Conservation (phyloP, 53 echinoderm and acorn worm genomes). For the Mesocentrotus franciscanus region DNA sequence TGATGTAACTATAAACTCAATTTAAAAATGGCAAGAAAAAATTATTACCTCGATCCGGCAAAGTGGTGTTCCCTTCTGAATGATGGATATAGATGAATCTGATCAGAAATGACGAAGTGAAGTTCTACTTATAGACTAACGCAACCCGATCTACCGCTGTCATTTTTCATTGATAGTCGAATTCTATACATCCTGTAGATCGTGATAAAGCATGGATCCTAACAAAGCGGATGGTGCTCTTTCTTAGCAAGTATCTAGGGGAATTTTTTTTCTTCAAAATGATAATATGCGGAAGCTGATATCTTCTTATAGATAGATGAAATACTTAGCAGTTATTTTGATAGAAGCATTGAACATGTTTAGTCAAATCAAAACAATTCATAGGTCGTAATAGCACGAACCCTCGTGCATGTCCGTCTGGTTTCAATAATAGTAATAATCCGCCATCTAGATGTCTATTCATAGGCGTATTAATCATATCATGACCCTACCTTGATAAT, state of each 20-base stretch:
- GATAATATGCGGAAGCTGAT: too few relatives aligned
- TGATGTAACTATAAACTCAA: background rate
- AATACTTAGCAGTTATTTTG: too few relatives aligned
- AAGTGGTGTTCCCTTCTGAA: background rate
- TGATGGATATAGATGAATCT: background rate
- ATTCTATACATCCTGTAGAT: background rate
- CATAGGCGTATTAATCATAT: too few relatives aligned
- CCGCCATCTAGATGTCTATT: too few relatives aligned
- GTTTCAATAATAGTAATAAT: too few relatives aligned
- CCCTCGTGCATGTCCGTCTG: too few relatives aligned
- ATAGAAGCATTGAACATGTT: too few relatives aligned
- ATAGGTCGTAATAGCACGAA: too few relatives aligned
- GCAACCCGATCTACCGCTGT: background rate
- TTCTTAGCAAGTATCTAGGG: background rate
- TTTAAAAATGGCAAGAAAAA: background rate
- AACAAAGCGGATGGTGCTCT: background rate
- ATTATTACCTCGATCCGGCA: background rate
- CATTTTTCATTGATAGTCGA: background rate
- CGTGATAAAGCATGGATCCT: background rate
- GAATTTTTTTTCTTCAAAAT: too few relatives aligned
- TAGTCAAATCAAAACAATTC: too few relatives aligned
- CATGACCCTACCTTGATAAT: too few relatives aligned
- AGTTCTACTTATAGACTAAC: background rate
- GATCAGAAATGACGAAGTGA: background rate
- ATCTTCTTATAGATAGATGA: too few relatives aligned